Percentiles rank a stretch among this genome's conserved stretches.
These are phyloP conservation scores for Anoplopoma fimbria DNA, from an alignment of 2,113 vertebrate genomes.

Conservation along the genomic window DNA sequence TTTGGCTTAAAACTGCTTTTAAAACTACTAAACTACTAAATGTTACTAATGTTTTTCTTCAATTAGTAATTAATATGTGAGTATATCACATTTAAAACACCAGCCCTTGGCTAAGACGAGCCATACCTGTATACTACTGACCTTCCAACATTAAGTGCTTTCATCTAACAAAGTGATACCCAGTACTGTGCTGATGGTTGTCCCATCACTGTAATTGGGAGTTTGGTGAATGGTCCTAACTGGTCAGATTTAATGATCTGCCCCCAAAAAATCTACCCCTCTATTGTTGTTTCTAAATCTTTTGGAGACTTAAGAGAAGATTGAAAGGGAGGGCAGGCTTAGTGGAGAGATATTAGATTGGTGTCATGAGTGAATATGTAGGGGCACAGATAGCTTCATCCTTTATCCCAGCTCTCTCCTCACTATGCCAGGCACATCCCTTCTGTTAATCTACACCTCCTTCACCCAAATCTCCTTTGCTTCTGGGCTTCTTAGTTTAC, in stretches of 20 bases:
- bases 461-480: neutral
- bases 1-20: no score
- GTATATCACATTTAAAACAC: neutral
- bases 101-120: neutral
- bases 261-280: neutral
- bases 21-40: no score
- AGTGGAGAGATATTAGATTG: slow-evolving; percentile 57
- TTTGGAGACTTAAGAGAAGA: slow-evolving; percentile 15
- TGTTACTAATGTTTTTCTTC: neutral
- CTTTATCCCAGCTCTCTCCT: slow-evolving; percentile 50
- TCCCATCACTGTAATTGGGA: neutral
- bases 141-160: neutral
- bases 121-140: neutral
- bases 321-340: slow-evolving; percentile 37
- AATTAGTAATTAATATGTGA: neutral
- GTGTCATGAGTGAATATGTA: slow-evolving; percentile 51
- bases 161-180: neutral
- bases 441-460: slow-evolving; percentile 34
- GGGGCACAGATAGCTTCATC: slow-evolving; percentile 47
- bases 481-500: slow-evolving; percentile 7
- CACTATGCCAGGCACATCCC: slow-evolving; percentile 15
- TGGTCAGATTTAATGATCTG: neutral
- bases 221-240: neutral
- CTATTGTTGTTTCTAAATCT: neutral
- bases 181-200: no score